A percentile compares a stretch with the other conserved stretches of the same genome.
These are phyloP conservation scores for Ctenopoma multispine DNA, from an alignment of 2,797 vertebrate species.

Conservation along the genomic window DNA sequence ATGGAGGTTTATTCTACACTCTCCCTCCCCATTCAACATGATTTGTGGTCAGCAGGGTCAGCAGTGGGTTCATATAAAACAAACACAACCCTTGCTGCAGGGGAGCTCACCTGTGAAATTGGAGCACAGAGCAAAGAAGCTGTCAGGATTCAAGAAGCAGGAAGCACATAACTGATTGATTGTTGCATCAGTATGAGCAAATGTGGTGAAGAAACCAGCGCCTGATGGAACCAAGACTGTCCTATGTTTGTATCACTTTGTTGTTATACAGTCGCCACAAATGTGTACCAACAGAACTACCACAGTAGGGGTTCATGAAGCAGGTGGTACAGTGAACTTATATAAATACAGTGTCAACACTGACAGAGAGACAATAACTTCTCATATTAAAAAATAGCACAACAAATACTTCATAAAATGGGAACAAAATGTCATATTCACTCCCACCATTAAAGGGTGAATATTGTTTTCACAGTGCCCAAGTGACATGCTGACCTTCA, in stretches of 20 bases:
- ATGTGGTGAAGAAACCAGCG: conserved; percentile 45
- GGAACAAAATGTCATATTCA: conserved; percentile 49
- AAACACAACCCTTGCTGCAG: conserved; percentile 66
- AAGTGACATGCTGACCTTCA: conserved; percentile 55
- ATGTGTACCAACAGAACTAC: no score
- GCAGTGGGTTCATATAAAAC: conserved; percentile 79
- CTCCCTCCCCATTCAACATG: conserved; percentile 68
- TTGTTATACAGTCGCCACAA: conserved; percentile 14
- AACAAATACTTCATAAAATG: conserved; percentile 31
- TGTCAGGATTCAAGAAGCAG: conserved; percentile 57
- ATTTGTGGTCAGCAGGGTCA: conserved; percentile 82
- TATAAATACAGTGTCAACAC: conserved; percentile 3
- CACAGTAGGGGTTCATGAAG: conserved; percentile 31
- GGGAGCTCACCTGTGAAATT: conserved; percentile 68
- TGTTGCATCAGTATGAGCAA: conserved; percentile 61
- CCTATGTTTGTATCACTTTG: conserved; percentile 13
- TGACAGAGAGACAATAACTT: conserved; percentile 25
- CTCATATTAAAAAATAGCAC: conserved; percentile 38
- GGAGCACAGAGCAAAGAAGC: conserved; percentile 51
- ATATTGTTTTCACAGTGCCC: conserved; percentile 51
- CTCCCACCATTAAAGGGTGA: conserved; percentile 38
- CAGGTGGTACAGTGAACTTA: conserved; percentile 19
- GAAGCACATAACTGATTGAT: conserved; percentile 52
- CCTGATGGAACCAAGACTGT: conserved; percentile 32
- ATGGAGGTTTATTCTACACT: conserved; percentile 76